Evolutionary conservation across 2,888 invertebrate species (phyloP), one percentile per base, ranked within the genome.

Genomic region (Halictus quadricinctus): DNA sequence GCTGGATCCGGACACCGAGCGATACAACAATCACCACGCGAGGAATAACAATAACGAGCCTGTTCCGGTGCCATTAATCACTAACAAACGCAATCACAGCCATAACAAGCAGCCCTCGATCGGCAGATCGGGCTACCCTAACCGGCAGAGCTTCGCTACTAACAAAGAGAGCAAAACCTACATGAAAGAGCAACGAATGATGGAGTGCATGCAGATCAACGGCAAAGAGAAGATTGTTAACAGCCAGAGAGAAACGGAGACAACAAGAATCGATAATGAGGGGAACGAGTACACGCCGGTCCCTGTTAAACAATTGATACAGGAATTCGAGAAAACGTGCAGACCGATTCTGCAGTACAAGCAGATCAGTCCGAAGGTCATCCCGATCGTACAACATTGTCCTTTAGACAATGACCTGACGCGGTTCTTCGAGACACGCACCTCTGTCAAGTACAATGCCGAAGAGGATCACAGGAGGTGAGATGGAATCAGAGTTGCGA

Each of bases 261-360:
- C 41, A 1, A 60, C 12, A 13, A 72, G 48, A 6, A 41, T 81
- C 8, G 81, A 86, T 4, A 80, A 72, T 46, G 93, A 91, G 10
- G 92, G 92, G 29, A 92, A 77, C 76, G 94, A 94, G 12, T 94
- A 94, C 79, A 94, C 94, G 0, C 94, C 95, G 54, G 92, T 95
- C 7, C 95, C 95, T 13, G 95, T 95, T 3, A 95, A 95, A 83
- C 94, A 94, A 74, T 92, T 97, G 54, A 96, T 97, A 75, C 95
- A 95, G 85, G 96, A 95, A 88, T 97, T 96, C 89, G 96, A 97
- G 90, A 95, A 96, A 90, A 96, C 96, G n/a, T 95, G 95, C n/a
- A 94, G 95, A 92, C 96, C 96, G 1, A 92, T 95, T 8, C 94
- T 96, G 92, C 95, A 95, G 80, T 95, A 95, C 89, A 96, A 96